These are phyloP conservation scores for Amblyopsis rosae DNA, from an alignment of 2,113 vertebrate species.

Conservation along the genomic window DNA sequence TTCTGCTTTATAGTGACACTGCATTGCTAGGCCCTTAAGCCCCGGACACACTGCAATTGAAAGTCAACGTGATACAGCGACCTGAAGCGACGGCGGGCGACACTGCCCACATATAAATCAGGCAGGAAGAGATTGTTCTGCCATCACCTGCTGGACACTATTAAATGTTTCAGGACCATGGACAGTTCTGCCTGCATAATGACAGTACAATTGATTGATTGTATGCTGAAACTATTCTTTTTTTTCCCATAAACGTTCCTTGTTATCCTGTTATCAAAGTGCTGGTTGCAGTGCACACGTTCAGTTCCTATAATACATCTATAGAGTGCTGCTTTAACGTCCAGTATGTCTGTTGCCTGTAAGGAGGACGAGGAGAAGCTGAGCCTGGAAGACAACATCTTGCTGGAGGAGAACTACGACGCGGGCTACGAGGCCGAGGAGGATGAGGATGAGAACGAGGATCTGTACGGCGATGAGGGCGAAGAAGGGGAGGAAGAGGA, in stretches of 20 bases:
- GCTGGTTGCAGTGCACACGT: too few relatives aligned
- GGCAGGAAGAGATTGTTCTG: background rate
- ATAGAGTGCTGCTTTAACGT: background rate
- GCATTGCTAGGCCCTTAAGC: too few relatives aligned
- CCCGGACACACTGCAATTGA: too few relatives aligned
- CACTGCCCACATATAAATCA: too few relatives aligned
- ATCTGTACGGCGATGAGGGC: constrained; percentile 50
- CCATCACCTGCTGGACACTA: constrained; percentile 27
- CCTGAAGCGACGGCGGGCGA: too few relatives aligned
- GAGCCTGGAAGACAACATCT: constrained; percentile 85
- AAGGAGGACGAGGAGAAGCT: constrained; percentile 84
- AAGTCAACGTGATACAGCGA: too few relatives aligned
- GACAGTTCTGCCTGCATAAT: constrained; percentile 53
- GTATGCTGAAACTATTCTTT: background rate
- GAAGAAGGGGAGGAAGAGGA: constrained; percentile 74
- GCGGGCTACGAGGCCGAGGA: constrained; percentile 81
- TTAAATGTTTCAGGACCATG: constrained; percentile 60
- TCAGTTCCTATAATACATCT: too few relatives aligned
- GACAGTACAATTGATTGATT: constrained; percentile 19
- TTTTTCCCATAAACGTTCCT: background rate
- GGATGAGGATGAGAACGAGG: constrained; percentile 70
- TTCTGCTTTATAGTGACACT: too few relatives aligned
- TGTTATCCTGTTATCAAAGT: too few relatives aligned
- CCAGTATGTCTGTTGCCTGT: constrained; percentile 30
- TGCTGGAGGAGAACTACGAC: constrained; percentile 88